Evolutionary conservation across 2,888 invertebrate genomes (phyloP).

Genomic region (Criorhina ranunculi): DNA sequence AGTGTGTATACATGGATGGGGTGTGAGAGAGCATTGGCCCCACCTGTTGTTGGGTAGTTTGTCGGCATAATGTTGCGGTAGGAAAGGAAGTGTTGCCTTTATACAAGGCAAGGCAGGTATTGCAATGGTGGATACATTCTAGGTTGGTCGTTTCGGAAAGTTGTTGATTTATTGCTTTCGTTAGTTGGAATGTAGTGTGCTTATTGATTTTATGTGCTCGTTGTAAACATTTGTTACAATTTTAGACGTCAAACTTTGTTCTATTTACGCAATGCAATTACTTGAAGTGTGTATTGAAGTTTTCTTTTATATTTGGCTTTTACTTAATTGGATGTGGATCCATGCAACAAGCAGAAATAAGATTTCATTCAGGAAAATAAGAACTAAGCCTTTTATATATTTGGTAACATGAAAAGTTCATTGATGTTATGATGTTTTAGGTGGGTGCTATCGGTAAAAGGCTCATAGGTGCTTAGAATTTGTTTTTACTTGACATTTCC

Average conservation of each 20-base stretch:
- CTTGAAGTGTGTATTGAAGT: conserved; percentile 1
- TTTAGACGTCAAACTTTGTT: not conserved
- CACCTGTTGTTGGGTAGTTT: conserved; percentile 68
- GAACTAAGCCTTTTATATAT: too few species aligned
- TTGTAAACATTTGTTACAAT: not conserved
- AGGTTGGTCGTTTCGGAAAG: not conserved
- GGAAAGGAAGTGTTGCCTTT: conserved; percentile 16
- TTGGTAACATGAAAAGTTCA: too few species aligned
- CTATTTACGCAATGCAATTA: conserved; percentile 6
- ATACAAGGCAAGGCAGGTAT: conserved; percentile 24
- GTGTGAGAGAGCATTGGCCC: conserved; percentile 58
- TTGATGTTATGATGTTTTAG: too few species aligned
- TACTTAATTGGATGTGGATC: conserved; percentile 17
- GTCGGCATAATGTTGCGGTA: conserved; percentile 55
- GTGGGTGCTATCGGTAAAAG: too few species aligned
- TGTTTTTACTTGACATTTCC: too few species aligned
- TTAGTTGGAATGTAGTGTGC: not conserved
- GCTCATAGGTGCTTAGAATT: too few species aligned
- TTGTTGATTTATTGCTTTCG: conserved; percentile 19
- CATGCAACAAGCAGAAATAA: not conserved
- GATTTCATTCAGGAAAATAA: too few species aligned
- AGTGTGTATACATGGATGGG: conserved; percentile 6
- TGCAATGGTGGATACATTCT: not conserved
- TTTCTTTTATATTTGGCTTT: not conserved
- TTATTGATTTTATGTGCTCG: conserved; percentile 42